A percentile compares a stretch with the other conserved stretches of the same genome.
These are phyloP conservation scores for Macroteleia sp. DNA, from an alignment of 2,888 invertebrate genomes.

Conservation along the genomic window DNA sequence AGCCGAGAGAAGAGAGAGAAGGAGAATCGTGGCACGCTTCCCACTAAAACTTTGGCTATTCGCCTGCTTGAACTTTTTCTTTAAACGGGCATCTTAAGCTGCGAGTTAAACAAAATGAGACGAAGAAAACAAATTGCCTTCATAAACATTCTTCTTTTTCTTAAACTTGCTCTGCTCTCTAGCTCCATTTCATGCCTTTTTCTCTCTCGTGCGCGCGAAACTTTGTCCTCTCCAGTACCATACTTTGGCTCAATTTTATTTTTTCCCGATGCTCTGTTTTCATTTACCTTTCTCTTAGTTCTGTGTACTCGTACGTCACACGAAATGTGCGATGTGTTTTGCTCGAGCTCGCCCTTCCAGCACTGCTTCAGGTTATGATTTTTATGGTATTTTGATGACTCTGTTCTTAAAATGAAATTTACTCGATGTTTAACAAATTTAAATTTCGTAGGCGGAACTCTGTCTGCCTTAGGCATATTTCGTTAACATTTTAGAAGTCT, in stretches of 20 bases:
- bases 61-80: slow-evolving; percentile 56
- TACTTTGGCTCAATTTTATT: slow-evolving; percentile 11
- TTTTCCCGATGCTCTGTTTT: slow-evolving; percentile 5
- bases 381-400: background rate
- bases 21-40: slow-evolving; percentile 58
- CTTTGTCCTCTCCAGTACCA: slow-evolving; percentile 18
- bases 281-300: slow-evolving; percentile 2
- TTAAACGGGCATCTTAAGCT: slow-evolving; percentile 58
- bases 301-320: background rate
- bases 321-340: background rate
- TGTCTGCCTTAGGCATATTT: too few relatives aligned
- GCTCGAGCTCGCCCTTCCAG: background rate
- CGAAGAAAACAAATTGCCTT: slow-evolving; percentile 54
- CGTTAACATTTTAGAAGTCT: too few relatives aligned
- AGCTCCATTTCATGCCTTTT: background rate
- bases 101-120: slow-evolving; percentile 60
- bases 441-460: too few relatives aligned
- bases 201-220: background rate
- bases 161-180: slow-evolving; percentile 7
- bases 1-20: background rate
- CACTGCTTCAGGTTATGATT: background rate
- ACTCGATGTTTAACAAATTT: too few relatives aligned
- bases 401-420: too few relatives aligned
- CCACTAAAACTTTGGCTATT: slow-evolving; percentile 74
- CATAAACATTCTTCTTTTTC: slow-evolving; percentile 47